phyloP scores from a whole-genome alignment of 2,888 invertebrate species.

The Sepioteuthis lessoniana region DNA sequence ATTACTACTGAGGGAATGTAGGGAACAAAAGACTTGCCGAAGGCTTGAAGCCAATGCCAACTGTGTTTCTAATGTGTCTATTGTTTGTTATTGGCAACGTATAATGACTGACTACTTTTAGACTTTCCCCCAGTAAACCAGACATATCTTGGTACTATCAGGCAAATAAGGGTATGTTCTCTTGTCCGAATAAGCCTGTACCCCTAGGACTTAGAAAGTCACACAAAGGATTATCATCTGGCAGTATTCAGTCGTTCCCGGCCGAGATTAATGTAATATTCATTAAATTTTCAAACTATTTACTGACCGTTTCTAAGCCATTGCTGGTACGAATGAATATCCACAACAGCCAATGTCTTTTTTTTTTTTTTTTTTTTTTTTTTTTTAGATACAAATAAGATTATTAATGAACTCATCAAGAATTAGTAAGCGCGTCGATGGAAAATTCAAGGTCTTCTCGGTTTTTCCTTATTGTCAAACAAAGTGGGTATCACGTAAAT shows the following conservation, averaged over 20 bases:
- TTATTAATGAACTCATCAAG: too few relatives aligned
- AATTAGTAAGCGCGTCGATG: too few relatives aligned
- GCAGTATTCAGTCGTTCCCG: neutral
- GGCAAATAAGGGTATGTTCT: neutral
- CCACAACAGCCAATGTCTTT: too few relatives aligned
- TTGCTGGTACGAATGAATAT: too few relatives aligned
- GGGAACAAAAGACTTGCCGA: neutral
- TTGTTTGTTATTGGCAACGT: neutral
- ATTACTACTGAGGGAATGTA: neutral
- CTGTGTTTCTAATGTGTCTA: neutral
- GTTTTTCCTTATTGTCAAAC: too few relatives aligned
- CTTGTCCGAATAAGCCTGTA: neutral
- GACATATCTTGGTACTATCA: neutral
- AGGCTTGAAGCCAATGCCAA: neutral
- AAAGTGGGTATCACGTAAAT: too few relatives aligned
- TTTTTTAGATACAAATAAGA: too few relatives aligned
- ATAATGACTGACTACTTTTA: neutral
- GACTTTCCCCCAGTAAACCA: neutral
- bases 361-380: too few relatives aligned
- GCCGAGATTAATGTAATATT: neutral
- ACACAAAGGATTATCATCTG: too few relatives aligned
- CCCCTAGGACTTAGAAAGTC: neutral
- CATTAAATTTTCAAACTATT: too few relatives aligned
- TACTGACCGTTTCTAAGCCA: too few relatives aligned
- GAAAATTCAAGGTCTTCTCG: too few relatives aligned